A percentile compares a stretch with the other conserved stretches of the same genome.
These are phyloP conservation scores for Drosophila vallismaia DNA, from an alignment of 2,888 invertebrate species.

Conservation along the genomic window DNA sequence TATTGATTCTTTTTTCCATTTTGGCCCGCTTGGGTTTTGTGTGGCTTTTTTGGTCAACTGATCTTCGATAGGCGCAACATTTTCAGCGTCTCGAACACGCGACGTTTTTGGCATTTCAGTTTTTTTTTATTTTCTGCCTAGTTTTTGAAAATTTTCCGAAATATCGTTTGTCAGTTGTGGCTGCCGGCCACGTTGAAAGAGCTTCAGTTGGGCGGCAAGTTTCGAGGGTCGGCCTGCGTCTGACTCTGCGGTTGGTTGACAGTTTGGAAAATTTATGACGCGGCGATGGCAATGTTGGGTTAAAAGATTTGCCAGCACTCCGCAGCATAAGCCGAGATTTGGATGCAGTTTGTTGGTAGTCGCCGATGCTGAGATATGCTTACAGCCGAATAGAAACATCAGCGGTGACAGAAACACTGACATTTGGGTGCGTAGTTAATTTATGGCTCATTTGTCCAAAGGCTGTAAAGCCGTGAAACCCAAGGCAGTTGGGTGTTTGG, in stretches of 20 bases:
- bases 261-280: conserved; percentile 72
- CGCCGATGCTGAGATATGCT: conserved; percentile 46
- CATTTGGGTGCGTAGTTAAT: conserved; percentile 50
- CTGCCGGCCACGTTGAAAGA: conserved; percentile 64
- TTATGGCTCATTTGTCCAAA: conserved; percentile 50
- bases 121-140: conserved; percentile 1
- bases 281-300: conserved; percentile 56
- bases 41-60: conserved; percentile 42
- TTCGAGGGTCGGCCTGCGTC: conserved; percentile 19
- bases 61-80: conserved; percentile 68
- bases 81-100: conserved; percentile 59
- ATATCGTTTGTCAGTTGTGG: conserved; percentile 67
- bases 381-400: conserved; percentile 67
- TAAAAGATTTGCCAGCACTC: conserved; percentile 47
- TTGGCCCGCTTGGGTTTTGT: conserved; percentile 32
- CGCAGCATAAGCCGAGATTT: conserved; percentile 20
- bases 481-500: background rate
- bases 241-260: conserved; percentile 60
- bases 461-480: conserved; percentile 42
- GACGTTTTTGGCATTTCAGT: conserved; percentile 68
- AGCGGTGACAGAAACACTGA: conserved; percentile 60
- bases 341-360: conserved; percentile 31
- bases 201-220: conserved; percentile 29
- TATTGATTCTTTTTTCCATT: conserved; percentile 53
- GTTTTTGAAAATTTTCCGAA: conserved; percentile 47